Evolutionary conservation across 2,113 vertebrate genomes (phyloP), one percentile per base, ranked within the genome.

Genomic region (Regulus satrapa): DNA sequence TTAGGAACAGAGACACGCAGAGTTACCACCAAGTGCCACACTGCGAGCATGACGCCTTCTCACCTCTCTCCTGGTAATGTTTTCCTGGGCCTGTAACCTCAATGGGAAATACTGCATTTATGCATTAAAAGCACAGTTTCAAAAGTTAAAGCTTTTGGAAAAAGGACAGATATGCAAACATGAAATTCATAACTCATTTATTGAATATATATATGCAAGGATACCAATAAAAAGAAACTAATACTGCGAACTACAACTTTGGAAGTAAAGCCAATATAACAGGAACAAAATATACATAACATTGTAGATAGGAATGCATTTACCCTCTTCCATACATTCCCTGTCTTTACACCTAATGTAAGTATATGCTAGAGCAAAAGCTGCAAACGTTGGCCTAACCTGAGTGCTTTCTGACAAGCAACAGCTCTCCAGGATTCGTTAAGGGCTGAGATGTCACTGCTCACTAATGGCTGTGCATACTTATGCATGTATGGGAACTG

Each of bases 191-290:
- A 97, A 98, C 71, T 97, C 96, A 97, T 98, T 98, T 98, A 98
- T 98, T 98, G 97, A 98, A 98, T 97, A 97, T 97, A 95, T 96
- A 98, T 98, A 98, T 97, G 97, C 97, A 98, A 97, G 97, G 94
- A 97, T 97, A 97, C 92, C 97, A 98, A 96, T 97, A 97, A 97
- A 98, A 98, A 97, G 95, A 98, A 98, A 98, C 98, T 97, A 98
- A 98, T 97, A 97, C 97, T 97, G 97, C 97, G 96, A 98, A 98
- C 98, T 98, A 98, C 98, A 97, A 94, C 97, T 97, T 94, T 97
- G 97, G 98, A 98, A 98, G 97, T 97, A 98, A 98, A 98, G 97
- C 97, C 97, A 98, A 97, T 97, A 97, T 97, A 98, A 98, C 97
- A 97, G 96, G 96, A 98, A 98, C 97, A 98, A 98, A 98, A 98